Conservation (phyloP, 2,113 vertebrate species). For the Typhlomys cinereus region DNA sequence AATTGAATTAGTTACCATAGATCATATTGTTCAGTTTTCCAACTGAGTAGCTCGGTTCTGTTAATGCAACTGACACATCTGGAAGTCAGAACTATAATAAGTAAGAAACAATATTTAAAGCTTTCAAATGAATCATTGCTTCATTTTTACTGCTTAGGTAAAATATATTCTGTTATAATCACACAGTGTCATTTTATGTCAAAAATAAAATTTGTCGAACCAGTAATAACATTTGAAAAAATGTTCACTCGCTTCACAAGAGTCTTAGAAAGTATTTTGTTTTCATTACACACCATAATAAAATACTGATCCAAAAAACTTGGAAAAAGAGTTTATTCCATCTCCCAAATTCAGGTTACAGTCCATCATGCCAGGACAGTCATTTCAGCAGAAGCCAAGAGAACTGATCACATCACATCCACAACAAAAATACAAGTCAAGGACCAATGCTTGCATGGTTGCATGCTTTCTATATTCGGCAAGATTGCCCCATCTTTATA, state of each 20-base stretch:
- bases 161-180: constrained; percentile 39
- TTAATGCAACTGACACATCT: constrained; percentile 21
- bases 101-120: constrained; percentile 39
- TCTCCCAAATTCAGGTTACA: too few relatives aligned
- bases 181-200: constrained; percentile 31
- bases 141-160: constrained; percentile 29
- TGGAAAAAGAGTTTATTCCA: too few relatives aligned
- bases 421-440: too few relatives aligned
- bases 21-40: constrained; percentile 40
- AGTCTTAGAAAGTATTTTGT: constrained; percentile 8
- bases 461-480: too few relatives aligned
- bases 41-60: background rate
- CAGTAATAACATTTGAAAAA: constrained; percentile 21
- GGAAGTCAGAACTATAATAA: constrained; percentile 38
- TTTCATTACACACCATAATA: too few relatives aligned
- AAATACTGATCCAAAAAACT: too few relatives aligned
- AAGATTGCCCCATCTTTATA: too few relatives aligned
- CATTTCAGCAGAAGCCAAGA: too few relatives aligned
- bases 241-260: constrained; percentile 22
- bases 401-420: too few relatives aligned
- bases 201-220: constrained; percentile 10
- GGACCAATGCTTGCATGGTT: too few relatives aligned
- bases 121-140: constrained; percentile 35
- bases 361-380: too few relatives aligned
- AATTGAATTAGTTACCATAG: constrained; percentile 34